phyloP scores from a whole-genome alignment of 92 coral and sea anemone genomes.

The Parazoanthus swiftii region DNA sequence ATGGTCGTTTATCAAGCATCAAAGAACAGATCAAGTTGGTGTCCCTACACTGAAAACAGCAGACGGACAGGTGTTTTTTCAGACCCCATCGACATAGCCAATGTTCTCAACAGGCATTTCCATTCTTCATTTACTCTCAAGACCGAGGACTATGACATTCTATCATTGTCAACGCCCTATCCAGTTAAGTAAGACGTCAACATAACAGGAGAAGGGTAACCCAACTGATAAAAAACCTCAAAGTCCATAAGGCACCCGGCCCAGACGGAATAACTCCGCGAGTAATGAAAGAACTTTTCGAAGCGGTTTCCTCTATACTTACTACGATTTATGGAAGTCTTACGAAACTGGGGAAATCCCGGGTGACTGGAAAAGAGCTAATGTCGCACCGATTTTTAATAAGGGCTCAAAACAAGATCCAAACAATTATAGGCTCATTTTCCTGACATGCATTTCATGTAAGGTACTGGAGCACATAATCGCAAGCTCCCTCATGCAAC shows the following conservation, averaged over 20 bases:
- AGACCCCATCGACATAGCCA: background rate
- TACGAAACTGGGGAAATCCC: slow-evolving; percentile 40
- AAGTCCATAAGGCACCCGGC: slow-evolving; percentile 44
- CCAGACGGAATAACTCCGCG: slow-evolving; percentile 42
- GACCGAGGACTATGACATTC: background rate
- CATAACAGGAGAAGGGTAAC: slow-evolving; percentile 43
- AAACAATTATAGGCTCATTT: slow-evolving; percentile 36
- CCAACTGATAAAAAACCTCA: slow-evolving; percentile 26
- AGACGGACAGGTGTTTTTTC: background rate
- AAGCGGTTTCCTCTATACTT: slow-evolving; percentile 28
- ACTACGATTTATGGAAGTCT: slow-evolving; percentile 26
- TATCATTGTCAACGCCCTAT: background rate
- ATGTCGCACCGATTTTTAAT: slow-evolving; percentile 39
- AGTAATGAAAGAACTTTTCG: slow-evolving; percentile 35
- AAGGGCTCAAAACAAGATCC: slow-evolving; percentile 16
- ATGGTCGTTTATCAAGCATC: slow-evolving; percentile 55
- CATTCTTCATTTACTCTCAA: slow-evolving; percentile 6
- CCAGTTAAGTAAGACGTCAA: slow-evolving; percentile 25
- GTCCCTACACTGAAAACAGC: background rate
- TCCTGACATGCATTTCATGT: slow-evolving; percentile 40
- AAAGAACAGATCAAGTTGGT: slow-evolving; percentile 18
- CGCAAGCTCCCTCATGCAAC: slow-evolving; percentile 46
- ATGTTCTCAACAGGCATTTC: background rate
- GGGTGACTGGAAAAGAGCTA: slow-evolving; percentile 36
- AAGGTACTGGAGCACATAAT: slow-evolving; percentile 49